phyloP scores from a whole-genome alignment of 1,140 invertebrate species.

The Cyclina sinensis region DNA sequence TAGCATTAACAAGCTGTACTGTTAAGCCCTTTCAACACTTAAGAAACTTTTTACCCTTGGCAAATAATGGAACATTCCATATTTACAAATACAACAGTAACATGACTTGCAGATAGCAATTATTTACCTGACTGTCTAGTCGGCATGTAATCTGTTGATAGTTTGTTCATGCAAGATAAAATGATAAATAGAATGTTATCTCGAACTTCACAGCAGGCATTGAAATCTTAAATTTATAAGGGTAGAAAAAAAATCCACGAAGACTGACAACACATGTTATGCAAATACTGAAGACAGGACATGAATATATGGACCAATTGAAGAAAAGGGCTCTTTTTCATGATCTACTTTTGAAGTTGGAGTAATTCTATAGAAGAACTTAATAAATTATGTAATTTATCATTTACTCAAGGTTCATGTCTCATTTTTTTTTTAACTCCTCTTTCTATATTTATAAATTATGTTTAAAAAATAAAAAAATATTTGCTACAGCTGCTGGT shows the following conservation, averaged over 20 bases:
- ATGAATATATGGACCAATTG: background rate
- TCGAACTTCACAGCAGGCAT: slow-evolving; percentile 1
- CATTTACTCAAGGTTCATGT: too few species aligned
- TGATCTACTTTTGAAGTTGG: too few species aligned
- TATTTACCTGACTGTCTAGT: slow-evolving; percentile 46
- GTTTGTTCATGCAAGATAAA: slow-evolving; percentile 43
- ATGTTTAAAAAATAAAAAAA: too few species aligned
- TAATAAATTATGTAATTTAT: too few species aligned
- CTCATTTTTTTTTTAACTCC: too few species aligned
- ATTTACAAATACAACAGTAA: slow-evolving; percentile 4
- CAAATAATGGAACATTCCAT: background rate
- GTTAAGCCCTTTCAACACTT: too few species aligned
- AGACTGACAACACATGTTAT: background rate
- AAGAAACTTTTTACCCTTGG: too few species aligned
- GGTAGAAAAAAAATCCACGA: background rate
- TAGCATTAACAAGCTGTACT: too few species aligned
- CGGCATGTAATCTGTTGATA: slow-evolving; percentile 2
- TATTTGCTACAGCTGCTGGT: too few species aligned
- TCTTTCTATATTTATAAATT: too few species aligned
- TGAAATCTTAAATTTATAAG: background rate
- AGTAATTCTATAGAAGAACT: too few species aligned
- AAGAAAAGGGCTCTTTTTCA: too few species aligned
- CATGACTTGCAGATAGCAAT: background rate
- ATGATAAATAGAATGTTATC: slow-evolving; percentile 40
- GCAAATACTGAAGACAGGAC: background rate